These are phyloP conservation scores for Bemisia tabaci DNA, from an alignment of 1,140 invertebrate species.

Conservation along the genomic window DNA sequence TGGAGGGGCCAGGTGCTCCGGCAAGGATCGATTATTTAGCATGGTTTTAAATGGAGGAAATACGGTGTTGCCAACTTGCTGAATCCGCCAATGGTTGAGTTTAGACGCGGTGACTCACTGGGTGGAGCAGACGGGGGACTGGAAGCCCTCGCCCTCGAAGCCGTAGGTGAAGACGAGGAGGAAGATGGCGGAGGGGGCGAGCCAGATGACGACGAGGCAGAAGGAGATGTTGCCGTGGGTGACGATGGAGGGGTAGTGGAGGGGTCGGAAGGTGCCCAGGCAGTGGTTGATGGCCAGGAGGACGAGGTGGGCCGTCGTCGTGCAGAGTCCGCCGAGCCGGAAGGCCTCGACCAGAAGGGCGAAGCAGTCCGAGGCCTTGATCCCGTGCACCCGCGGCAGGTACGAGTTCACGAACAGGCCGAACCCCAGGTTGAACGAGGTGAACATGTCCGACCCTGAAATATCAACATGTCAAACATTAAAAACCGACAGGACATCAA, in stretches of 20 bases:
- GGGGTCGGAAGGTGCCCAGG: slow-evolving; percentile 43
- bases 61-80: too few relatives aligned
- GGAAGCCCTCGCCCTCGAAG: slow-evolving; percentile 34
- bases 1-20: too few relatives aligned
- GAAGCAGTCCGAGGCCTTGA: slow-evolving; percentile 24
- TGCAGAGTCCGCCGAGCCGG: slow-evolving; percentile 39
- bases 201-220: slow-evolving; percentile 39
- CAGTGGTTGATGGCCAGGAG: slow-evolving; percentile 54
- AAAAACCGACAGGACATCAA: too few relatives aligned
- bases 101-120: slow-evolving; percentile 10
- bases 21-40: too few relatives aligned
- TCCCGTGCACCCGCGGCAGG: slow-evolving; percentile 22
- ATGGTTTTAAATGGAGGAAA: too few relatives aligned
- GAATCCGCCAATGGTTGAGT: too few relatives aligned
- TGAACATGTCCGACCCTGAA: slow-evolving; percentile 37
- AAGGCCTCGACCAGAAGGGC: slow-evolving; percentile 35
- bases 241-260: slow-evolving; percentile 44
- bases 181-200: slow-evolving; percentile 32
- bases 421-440: slow-evolving; percentile 35
- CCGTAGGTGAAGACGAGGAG: slow-evolving; percentile 38
- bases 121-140: slow-evolving; percentile 10
- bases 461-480: too few relatives aligned
- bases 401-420: slow-evolving; percentile 40
- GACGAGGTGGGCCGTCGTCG: slow-evolving; percentile 47
- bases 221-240: slow-evolving; percentile 33